Evolutionary conservation across 2,113 vertebrate genomes (phyloP).

Genomic region (Uria aalge): DNA sequence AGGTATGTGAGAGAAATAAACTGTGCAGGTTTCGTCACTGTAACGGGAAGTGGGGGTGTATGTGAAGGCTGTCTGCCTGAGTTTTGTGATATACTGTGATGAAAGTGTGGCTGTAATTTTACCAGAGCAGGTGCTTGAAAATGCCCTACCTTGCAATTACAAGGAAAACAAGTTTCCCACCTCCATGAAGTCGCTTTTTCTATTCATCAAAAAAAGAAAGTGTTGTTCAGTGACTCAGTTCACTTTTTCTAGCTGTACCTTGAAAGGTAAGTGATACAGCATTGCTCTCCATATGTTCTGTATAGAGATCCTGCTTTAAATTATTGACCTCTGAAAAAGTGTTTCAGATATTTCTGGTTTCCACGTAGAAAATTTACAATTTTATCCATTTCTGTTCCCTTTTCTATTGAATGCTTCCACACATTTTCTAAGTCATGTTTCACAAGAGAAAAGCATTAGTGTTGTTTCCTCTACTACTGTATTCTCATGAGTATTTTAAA

Average conservation of each 20-base stretch:
- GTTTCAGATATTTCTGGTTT: not conserved
- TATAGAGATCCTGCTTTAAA: not conserved
- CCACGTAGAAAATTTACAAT: not conserved
- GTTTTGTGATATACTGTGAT: not conserved
- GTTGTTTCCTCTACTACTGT: constrained; percentile 5
- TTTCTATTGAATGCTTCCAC: constrained; percentile 11
- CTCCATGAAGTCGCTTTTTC: not conserved
- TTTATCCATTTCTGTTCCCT: not conserved
- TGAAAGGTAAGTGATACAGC: not conserved
- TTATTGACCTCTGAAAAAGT: not conserved
- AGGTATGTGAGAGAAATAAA: not conserved
- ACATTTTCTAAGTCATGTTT: constrained; percentile 20
- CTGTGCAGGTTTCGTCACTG: not conserved
- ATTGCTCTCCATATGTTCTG: not conserved
- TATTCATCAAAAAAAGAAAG: not conserved
- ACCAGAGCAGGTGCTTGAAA: not conserved
- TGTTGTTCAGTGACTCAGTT: not conserved
- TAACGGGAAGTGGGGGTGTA: not conserved
- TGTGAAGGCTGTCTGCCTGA: not conserved
- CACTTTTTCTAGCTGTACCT: not conserved
- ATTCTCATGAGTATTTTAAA: constrained; percentile 37
- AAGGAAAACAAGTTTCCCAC: not conserved
- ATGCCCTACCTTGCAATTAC: not conserved
- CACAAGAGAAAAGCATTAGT: not conserved
- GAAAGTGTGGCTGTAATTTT: not conserved